Percentiles rank a stretch among this genome's conserved stretches.
phyloP scores from a whole-genome alignment of 2,113 vertebrate species.

The Chaetorhynchus papuensis region DNA sequence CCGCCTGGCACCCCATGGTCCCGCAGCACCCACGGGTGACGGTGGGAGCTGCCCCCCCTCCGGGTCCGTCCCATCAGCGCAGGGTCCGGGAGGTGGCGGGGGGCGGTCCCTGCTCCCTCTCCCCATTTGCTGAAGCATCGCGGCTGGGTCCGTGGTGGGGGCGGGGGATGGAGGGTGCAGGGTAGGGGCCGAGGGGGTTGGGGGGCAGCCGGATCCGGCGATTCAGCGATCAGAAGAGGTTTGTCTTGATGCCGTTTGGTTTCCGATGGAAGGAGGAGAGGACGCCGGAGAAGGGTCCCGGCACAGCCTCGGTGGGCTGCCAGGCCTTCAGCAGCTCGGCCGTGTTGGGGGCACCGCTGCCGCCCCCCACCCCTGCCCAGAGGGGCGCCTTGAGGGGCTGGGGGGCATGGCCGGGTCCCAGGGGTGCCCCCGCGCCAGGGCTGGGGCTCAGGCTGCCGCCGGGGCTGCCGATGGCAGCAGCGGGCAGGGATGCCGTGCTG shows the following conservation, averaged over 20 bases:
- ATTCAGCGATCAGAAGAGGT: slow-evolving; percentile 85
- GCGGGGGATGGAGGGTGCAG: background rate
- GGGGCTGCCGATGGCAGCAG: slow-evolving; percentile 83
- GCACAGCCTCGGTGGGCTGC: slow-evolving; percentile 89
- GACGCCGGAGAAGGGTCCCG: slow-evolving; percentile 91
- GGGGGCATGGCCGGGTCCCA: slow-evolving; percentile 75
- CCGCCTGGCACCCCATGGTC: background rate
- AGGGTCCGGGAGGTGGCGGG: background rate
- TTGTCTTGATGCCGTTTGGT: slow-evolving; percentile 86
- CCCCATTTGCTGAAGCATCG: background rate
- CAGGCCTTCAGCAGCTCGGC: slow-evolving; percentile 91
- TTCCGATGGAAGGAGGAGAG: slow-evolving; percentile 95
- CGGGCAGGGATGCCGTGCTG: slow-evolving; percentile 92
- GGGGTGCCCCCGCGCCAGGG: slow-evolving; percentile 73
- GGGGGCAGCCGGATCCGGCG: background rate
- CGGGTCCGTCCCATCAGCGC: background rate
- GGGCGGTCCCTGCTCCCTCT: background rate
- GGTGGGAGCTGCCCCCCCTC: background rate
- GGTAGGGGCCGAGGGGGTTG: background rate
- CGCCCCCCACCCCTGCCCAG: slow-evolving; percentile 81
- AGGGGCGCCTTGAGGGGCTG: slow-evolving; percentile 84
- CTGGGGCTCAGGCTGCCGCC: slow-evolving; percentile 88
- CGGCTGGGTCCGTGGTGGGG: background rate
- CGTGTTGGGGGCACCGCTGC: slow-evolving; percentile 72
- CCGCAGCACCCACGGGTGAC: background rate